phyloP scores from a whole-genome alignment of 2,113 vertebrate genomes.

The Sceloporus undulatus region DNA sequence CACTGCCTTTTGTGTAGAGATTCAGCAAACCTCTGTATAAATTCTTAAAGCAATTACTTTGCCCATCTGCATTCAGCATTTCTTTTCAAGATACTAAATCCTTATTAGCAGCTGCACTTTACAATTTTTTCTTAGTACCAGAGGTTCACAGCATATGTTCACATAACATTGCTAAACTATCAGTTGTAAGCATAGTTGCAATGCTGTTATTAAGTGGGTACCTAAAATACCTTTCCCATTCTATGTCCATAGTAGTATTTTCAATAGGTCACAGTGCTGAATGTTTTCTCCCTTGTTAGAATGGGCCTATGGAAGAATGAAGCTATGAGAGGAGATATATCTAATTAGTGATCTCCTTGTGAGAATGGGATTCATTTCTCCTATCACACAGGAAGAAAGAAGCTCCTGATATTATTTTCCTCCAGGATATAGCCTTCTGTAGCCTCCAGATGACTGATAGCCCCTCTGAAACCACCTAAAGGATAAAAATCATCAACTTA shows the following conservation, averaged over 20 bases:
- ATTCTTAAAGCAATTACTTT: slow-evolving; percentile 53
- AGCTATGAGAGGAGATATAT: background rate
- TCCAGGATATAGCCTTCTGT: background rate
- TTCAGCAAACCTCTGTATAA: slow-evolving; percentile 36
- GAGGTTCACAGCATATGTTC: background rate
- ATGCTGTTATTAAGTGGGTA: background rate
- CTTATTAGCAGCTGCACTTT: slow-evolving; percentile 60
- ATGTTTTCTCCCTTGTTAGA: background rate
- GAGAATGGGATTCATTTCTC: background rate
- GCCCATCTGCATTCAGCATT: slow-evolving; percentile 48
- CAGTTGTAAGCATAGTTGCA: slow-evolving; percentile 21
- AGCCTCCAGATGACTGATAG: background rate
- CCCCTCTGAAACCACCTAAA: background rate
- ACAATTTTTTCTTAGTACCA: slow-evolving; percentile 32
- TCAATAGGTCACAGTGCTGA: background rate
- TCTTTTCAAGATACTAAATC: slow-evolving; percentile 51
- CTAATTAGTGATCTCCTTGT: background rate
- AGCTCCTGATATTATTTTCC: background rate
- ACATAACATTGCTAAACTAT: background rate
- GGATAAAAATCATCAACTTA: background rate
- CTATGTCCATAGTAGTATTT: rapidly evolving
- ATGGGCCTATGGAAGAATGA: background rate
- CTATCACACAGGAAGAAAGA: background rate
- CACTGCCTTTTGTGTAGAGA: slow-evolving; percentile 65
- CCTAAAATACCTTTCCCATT: background rate